Percentiles rank a stretch among this genome's conserved stretches.
Evolutionary conservation across 2,797 vertebrate genomes (phyloP).

Genomic region (Podargus strigoides): DNA sequence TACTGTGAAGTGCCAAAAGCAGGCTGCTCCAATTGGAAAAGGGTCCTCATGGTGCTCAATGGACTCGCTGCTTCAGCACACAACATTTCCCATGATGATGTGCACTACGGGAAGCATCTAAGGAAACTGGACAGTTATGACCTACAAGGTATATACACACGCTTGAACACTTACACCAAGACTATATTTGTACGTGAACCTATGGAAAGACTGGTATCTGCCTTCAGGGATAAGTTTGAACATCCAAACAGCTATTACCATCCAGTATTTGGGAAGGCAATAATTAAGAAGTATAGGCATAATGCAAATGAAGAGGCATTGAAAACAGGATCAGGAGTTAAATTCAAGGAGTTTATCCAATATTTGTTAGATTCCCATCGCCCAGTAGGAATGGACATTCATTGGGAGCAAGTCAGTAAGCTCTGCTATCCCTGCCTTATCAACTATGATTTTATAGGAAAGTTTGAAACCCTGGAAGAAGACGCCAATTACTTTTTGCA

Average conservation of each 20-base stretch:
- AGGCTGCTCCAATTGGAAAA: slow-evolving; percentile 81
- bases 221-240: slow-evolving; percentile 81
- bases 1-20: slow-evolving; percentile 80
- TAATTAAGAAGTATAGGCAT: slow-evolving; percentile 77
- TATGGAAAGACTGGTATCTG: slow-evolving; percentile 80
- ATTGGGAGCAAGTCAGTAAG: slow-evolving; percentile 79
- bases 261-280: slow-evolving; percentile 77
- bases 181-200: slow-evolving; percentile 78
- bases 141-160: slow-evolving; percentile 64
- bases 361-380: slow-evolving; percentile 75
- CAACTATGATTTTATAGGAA: slow-evolving; percentile 77
- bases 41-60: slow-evolving; percentile 76
- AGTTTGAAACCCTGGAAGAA: slow-evolving; percentile 78
- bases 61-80: slow-evolving; percentile 65
- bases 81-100: slow-evolving; percentile 76
- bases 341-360: slow-evolving; percentile 75
- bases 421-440: slow-evolving; percentile 79
- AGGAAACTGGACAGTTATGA: slow-evolving; percentile 75
- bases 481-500: slow-evolving; percentile 77
- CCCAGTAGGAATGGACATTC: slow-evolving; percentile 80
- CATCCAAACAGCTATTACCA: slow-evolving; percentile 80
- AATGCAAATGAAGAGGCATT: slow-evolving; percentile 64
- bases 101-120: slow-evolving; percentile 77
- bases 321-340: slow-evolving; percentile 75
- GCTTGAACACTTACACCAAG: slow-evolving; percentile 75